Evolutionary conservation across 92 coral and sea anemone genomes (phyloP).

Genomic region (Meandrina meandrites): DNA sequence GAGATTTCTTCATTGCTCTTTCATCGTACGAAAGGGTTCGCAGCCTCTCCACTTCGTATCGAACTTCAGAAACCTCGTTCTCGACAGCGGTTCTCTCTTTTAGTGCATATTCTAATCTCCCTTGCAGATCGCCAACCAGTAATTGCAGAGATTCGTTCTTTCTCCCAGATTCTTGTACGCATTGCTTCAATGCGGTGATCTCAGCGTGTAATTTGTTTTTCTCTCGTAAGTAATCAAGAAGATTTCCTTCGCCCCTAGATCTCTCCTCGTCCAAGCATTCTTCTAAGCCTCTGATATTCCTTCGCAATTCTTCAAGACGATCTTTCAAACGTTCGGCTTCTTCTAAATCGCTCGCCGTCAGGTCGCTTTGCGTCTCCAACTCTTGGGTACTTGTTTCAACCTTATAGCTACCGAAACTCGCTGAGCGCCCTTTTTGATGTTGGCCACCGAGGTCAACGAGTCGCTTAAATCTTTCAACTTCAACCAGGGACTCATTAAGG

Average conservation of each 20-base stretch:
- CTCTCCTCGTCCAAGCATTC: conserved; percentile 37
- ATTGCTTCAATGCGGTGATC: conserved; percentile 25
- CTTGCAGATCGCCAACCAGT: conserved; percentile 12
- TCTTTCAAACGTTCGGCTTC: conserved; percentile 40
- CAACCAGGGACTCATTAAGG: conserved; percentile 40
- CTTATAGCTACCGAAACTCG: conserved; percentile 2
- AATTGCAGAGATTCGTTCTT: conserved; percentile 42
- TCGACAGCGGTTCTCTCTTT: conserved; percentile 36
- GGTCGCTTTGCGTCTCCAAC: conserved; percentile 25
- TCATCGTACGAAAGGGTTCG: conserved; percentile 46
- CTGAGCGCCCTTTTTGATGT: background rate
- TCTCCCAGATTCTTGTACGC: conserved; percentile 21
- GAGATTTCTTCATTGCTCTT: conserved; percentile 38
- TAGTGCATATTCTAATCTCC: conserved; percentile 18
- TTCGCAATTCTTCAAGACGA: conserved; percentile 54
- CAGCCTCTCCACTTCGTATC: conserved; percentile 21
- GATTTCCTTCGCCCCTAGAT: conserved; percentile 41
- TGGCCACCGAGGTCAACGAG: conserved; percentile 37
- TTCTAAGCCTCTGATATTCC: conserved; percentile 55
- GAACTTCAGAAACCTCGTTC: conserved; percentile 26
- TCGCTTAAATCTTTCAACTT: conserved; percentile 51
- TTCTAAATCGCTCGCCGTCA: conserved; percentile 35
- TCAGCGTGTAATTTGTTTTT: conserved; percentile 46
- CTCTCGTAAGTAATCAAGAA: conserved; percentile 30
- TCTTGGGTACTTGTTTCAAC: background rate